phyloP scores from a whole-genome alignment of 2,113 vertebrate species.

The Clinocottus analis region DNA sequence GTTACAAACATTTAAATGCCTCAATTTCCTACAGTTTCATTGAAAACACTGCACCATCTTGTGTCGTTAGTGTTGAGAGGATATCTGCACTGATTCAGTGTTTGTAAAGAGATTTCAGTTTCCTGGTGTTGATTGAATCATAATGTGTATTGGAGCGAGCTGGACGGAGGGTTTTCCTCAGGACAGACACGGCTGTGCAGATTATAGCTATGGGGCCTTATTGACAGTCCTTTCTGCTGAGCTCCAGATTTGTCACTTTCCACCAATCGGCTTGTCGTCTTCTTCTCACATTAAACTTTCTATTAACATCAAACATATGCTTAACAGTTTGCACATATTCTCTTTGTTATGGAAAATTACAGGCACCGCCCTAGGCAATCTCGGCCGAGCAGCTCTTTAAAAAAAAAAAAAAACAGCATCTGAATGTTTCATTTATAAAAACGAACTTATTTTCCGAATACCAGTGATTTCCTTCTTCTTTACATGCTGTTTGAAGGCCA shows the following conservation, averaged over 20 bases:
- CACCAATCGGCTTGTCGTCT: conserved; percentile 30
- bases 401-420: not conserved
- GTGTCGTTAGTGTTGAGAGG: not conserved
- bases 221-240: conserved; percentile 40
- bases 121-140: not conserved
- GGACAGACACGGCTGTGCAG: conserved; percentile 29
- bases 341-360: conserved; percentile 27
- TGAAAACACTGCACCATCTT: conserved; percentile 33
- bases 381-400: not conserved
- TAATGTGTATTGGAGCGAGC: not conserved
- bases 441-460: not conserved
- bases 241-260: conserved; percentile 30
- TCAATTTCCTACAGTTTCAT: conserved; percentile 28
- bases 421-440: conserved; percentile 11
- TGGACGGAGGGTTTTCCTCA: conserved; percentile 38
- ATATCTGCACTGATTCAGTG: not conserved
- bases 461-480: not conserved
- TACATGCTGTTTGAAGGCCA: not conserved
- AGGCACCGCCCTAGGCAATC: conserved; percentile 27
- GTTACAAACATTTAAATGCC: conserved; percentile 20
- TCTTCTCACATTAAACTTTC: conserved; percentile 29
- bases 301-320: conserved; percentile 57
- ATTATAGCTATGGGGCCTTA: conserved; percentile 33
- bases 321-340: conserved; percentile 25
- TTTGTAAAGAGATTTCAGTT: not conserved